These are phyloP conservation scores for Mohoua ochrocephala DNA, from an alignment of 2,113 vertebrate genomes.

Conservation along the genomic window DNA sequence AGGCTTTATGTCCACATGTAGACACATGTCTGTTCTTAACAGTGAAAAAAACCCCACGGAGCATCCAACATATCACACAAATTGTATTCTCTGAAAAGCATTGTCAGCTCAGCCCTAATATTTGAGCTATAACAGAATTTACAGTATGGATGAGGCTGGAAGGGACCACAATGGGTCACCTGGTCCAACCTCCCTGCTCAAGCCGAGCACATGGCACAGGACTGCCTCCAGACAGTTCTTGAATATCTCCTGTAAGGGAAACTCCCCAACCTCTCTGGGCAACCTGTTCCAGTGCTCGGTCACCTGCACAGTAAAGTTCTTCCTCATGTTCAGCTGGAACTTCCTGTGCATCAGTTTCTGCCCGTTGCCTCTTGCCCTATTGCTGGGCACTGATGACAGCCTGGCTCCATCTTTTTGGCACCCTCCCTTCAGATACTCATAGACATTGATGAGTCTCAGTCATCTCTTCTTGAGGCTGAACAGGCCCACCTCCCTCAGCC, in stretches of 20 bases:
- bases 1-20: neutral
- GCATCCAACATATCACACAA: neutral
- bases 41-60: neutral
- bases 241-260: neutral
- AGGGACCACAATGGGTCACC: neutral
- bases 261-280: neutral
- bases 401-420: neutral
- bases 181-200: neutral
- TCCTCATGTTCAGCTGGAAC: neutral
- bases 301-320: neutral
- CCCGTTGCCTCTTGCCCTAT: neutral
- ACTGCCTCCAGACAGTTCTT: neutral
- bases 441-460: neutral
- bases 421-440: neutral
- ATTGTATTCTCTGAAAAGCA: neutral
- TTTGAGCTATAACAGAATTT: neutral
- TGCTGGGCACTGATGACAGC: neutral
- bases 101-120: neutral
- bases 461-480: neutral
- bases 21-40: neutral
- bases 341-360: neutral
- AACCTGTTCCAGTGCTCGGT: fast-evolving
- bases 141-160: neutral
- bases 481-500: neutral
- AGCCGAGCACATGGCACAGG: neutral